phyloP scores from a whole-genome alignment of 2,113 vertebrate genomes.

The Aix galericulata region DNA sequence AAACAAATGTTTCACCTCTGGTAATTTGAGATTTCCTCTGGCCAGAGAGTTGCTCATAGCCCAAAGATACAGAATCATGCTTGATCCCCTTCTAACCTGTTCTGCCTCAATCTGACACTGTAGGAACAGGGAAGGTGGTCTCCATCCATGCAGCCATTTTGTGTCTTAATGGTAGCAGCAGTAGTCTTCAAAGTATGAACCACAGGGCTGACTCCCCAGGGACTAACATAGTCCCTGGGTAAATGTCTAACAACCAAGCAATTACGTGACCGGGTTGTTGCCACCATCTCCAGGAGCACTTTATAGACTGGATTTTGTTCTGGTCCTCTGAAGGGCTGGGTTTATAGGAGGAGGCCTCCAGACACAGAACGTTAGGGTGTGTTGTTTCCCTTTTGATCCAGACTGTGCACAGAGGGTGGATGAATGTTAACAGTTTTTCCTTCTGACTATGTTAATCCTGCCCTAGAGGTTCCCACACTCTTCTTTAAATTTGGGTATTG shows the following conservation, averaged over 20 bases:
- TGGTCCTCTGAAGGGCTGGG: not conserved
- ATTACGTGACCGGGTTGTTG: not conserved
- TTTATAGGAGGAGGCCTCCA: not conserved
- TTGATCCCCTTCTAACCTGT: not conserved
- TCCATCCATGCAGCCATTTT: not conserved
- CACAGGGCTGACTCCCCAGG: not conserved
- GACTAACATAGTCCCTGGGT: rapidly evolving
- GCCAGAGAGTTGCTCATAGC: not conserved
- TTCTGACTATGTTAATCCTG: not conserved
- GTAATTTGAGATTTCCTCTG: not conserved
- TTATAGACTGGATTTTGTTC: not conserved
- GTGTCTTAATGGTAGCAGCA: not conserved
- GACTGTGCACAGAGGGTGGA: not conserved
- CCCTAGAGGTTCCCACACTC: not conserved
- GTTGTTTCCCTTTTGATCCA: not conserved
- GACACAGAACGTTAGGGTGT: not conserved
- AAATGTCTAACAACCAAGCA: not conserved
- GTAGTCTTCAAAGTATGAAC: not conserved
- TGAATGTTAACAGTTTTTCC: not conserved
- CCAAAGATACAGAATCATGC: not conserved
- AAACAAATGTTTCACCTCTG: not conserved
- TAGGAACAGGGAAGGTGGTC: not conserved
- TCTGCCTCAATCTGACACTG: not conserved
- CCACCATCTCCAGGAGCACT: not conserved
- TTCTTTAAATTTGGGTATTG: constrained; percentile 3